phyloP scores from a whole-genome alignment of 92 coral and sea anemone genomes.

The Phenganax marumi region DNA sequence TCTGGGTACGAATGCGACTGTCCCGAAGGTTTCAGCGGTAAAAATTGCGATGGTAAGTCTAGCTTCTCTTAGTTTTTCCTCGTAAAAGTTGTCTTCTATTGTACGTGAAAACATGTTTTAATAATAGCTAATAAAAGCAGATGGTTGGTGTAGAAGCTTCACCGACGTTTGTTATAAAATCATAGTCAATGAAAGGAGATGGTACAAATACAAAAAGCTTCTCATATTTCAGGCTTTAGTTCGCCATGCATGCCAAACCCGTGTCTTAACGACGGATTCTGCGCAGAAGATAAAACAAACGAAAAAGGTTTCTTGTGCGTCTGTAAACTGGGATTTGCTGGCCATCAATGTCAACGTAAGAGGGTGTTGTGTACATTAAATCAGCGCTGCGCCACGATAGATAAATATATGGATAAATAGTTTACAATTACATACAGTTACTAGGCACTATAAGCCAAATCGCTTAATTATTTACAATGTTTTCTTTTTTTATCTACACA shows the following conservation, averaged over 20 bases:
- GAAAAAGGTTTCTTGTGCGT: conserved; percentile 80
- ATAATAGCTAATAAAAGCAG: neutral
- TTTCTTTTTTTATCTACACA: no score
- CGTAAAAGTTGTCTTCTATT: neutral
- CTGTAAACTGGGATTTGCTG: conserved; percentile 83
- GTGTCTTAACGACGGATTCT: conserved; percentile 85
- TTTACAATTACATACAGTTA: neutral
- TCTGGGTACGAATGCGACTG: conserved; percentile 92
- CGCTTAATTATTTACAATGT: no score
- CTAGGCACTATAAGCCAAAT: no score
- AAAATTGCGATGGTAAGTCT: conserved; percentile 75
- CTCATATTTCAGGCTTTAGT: conserved; percentile 60
- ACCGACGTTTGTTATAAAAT: neutral
- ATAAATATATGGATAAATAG: neutral
- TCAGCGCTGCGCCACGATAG: neutral
- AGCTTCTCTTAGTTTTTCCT: neutral
- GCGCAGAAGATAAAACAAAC: conserved; percentile 72
- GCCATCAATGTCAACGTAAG: conserved; percentile 84
- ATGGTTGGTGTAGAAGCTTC: neutral
- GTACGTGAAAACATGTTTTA: neutral
- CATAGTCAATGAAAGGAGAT: neutral
- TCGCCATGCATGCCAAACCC: conserved; percentile 93
- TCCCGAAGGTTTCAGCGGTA: conserved; percentile 78
- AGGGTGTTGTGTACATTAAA: neutral
- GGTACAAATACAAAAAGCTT: neutral